Evolutionary conservation across 2,888 invertebrate species (phyloP), one percentile per base, ranked within the genome.

Genomic region (Oligia strigilis): DNA sequence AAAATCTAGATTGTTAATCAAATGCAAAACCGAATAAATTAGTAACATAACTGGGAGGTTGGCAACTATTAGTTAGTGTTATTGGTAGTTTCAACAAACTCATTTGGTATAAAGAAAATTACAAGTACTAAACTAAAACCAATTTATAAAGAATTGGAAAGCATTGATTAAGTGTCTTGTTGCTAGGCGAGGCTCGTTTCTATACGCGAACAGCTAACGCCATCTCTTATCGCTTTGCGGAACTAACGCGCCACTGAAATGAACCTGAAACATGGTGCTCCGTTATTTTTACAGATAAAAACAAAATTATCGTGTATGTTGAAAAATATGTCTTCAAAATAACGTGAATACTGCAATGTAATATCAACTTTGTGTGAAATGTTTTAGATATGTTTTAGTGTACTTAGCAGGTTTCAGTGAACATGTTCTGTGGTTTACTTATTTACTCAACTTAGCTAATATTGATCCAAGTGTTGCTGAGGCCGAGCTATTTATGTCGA

Each of bases 391-490:
- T 65, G 70, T 75, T 82, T 82, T 72, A 17, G 72, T 72, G 58
- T 70, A 40, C 40, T 40, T 40, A 52, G 11, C 69, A 29, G 29
- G 60, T 67, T 49, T 36, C 65, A 67, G 58, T 77, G 58, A 85
- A 77, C 71, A 75, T 80, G 67, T 82, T 72, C 67, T 49, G 46
- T 64, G 64, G 77, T 75, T 85, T 78, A 80, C 82, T 90, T 90
- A 90, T 90, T 90, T 86, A 82, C 77, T 75, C 86, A 89, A 87
- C 85, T 90, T 83, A 82, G 84, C 78, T 76, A 92, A 92, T 92
- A 93, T 93, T 93, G 89, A 88, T 82, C 80, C 91, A 92, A 91
- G 89, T 92, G 92, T 88, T 81, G 72, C 75, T 89, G 88, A 91
- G 91, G 92, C 88, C 89, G 88, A 78, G 88, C 88, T 92, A 91